These are phyloP conservation scores for Cynocephalus volans DNA, from an alignment of 2,113 vertebrate genomes.

Conservation along the genomic window DNA sequence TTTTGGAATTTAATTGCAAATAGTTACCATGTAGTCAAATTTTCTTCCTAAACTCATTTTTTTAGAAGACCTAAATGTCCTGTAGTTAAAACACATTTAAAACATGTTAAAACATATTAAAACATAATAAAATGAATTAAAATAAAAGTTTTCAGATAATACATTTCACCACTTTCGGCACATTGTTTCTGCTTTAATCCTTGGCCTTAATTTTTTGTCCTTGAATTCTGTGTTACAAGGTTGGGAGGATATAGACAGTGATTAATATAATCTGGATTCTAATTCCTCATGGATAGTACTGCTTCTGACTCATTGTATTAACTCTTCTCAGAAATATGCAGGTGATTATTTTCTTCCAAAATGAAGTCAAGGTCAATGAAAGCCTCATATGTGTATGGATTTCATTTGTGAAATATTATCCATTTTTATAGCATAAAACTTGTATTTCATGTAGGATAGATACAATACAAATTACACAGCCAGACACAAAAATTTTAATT, in stretches of 20 bases:
- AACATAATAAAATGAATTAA: slow-evolving; percentile 52
- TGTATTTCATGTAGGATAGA: neutral
- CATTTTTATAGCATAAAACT: neutral
- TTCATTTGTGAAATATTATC: slow-evolving; percentile 68
- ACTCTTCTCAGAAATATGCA: slow-evolving; percentile 80
- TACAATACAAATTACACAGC: neutral
- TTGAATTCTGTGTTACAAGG: slow-evolving; percentile 78
- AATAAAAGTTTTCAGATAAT: slow-evolving; percentile 41
- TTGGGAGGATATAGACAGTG: slow-evolving; percentile 77
- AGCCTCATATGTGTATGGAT: neutral
- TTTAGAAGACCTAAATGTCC: neutral
- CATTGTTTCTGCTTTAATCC: slow-evolving; percentile 57
- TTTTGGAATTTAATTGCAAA: slow-evolving; percentile 1
- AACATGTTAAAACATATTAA: neutral
- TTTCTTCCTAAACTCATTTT: neutral
- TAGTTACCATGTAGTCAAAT: neutral
- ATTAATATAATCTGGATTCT: slow-evolving; percentile 85
- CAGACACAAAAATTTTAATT: neutral
- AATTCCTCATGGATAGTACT: slow-evolving; percentile 77
- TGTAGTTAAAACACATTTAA: neutral
- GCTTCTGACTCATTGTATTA: slow-evolving; percentile 80
- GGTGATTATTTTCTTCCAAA: slow-evolving; percentile 79
- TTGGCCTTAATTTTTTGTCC: slow-evolving; percentile 76
- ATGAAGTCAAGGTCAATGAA: slow-evolving; percentile 79
- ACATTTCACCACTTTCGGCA: neutral